Percentiles rank a stretch among this genome's conserved stretches.
Evolutionary conservation across 2,113 vertebrate species (phyloP).

Genomic region (Zapornia atra): DNA sequence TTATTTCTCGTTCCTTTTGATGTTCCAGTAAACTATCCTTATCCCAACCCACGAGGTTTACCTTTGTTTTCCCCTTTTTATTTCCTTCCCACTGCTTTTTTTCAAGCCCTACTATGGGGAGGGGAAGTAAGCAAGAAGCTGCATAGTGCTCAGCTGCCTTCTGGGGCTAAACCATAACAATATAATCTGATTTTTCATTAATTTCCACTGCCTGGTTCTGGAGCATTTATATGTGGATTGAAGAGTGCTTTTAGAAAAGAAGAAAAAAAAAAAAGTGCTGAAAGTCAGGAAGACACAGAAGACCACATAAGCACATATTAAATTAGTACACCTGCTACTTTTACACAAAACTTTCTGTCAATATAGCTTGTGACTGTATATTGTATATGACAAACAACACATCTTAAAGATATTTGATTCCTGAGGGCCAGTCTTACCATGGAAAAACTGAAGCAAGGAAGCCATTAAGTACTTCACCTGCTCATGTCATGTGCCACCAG

Average conservation of each 20-base stretch:
- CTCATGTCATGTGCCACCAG: too few relatives aligned
- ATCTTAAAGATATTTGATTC: not conserved
- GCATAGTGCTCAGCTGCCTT: too few relatives aligned
- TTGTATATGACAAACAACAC: not conserved
- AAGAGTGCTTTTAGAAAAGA: not conserved
- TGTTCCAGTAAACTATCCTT: too few relatives aligned
- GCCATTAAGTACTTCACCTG: not conserved
- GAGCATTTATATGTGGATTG: not conserved
- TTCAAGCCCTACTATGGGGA: too few relatives aligned
- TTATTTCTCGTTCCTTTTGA: too few relatives aligned
- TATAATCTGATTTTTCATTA: not conserved
- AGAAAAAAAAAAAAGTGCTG: not conserved
- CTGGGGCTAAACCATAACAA: too few relatives aligned
- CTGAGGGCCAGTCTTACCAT: not conserved
- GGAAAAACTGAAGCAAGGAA: not conserved
- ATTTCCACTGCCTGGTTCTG: not conserved
- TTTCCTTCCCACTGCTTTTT: too few relatives aligned
- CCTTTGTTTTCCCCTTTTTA: too few relatives aligned
- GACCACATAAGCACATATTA: not conserved
- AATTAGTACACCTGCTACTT: fast-evolving
- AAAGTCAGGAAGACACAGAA: not conserved
- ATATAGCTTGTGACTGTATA: not conserved
- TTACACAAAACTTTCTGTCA: not conserved
- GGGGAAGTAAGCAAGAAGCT: too few relatives aligned
- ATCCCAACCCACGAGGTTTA: too few relatives aligned